These are phyloP conservation scores for Mellilla xanthometata DNA, from an alignment of 2,888 invertebrate species.

Conservation along the genomic window DNA sequence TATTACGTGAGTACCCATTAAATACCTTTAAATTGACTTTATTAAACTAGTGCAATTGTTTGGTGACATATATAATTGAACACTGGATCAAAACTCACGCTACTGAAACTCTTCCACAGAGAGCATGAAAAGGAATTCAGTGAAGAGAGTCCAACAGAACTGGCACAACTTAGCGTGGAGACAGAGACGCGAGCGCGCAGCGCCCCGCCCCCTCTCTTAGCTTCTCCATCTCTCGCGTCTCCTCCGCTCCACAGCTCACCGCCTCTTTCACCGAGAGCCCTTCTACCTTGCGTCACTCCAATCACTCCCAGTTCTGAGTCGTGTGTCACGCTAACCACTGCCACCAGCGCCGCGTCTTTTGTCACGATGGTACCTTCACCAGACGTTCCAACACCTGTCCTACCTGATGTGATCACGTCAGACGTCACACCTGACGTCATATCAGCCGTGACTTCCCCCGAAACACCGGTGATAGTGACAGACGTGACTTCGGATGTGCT, in stretches of 20 bases:
- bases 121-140: slow-evolving; percentile 29
- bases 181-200: slow-evolving; percentile 11
- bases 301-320: slow-evolving; percentile 39
- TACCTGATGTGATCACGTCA: background rate
- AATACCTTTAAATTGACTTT: too few relatives aligned
- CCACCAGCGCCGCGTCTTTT: background rate
- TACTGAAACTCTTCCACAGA: too few relatives aligned
- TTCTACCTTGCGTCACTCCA: slow-evolving; percentile 29
- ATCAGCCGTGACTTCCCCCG: background rate
- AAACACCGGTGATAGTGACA: background rate
- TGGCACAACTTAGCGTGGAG: slow-evolving; percentile 7
- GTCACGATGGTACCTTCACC: background rate
- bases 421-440: background rate
- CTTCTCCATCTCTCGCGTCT: slow-evolving; percentile 38
- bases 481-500: background rate
- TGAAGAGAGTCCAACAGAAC: slow-evolving; percentile 38
- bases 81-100: too few relatives aligned
- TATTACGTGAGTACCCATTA: slow-evolving; percentile 45
- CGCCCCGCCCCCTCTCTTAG: slow-evolving; percentile 27
- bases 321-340: slow-evolving; percentile 13
- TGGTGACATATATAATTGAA: too few relatives aligned
- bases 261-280: slow-evolving; percentile 7
- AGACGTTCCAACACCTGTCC: background rate
- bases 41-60: too few relatives aligned
- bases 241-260: slow-evolving; percentile 44